Conservation (phyloP, 2,888 invertebrate species). For the Drosophila mercatorum region DNA sequence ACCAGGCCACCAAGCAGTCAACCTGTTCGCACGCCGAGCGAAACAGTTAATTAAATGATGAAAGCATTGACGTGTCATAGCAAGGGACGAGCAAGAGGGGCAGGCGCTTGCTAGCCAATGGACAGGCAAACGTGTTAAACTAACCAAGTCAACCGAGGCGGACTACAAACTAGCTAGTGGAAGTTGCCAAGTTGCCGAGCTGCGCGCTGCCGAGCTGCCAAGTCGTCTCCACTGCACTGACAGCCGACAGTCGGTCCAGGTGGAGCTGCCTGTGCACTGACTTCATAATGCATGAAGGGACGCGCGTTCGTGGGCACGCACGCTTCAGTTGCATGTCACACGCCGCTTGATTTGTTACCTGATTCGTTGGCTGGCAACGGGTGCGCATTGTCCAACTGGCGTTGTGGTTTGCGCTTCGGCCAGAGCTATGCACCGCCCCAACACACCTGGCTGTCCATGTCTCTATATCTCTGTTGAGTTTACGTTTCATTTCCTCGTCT, state of each 20-base stretch:
- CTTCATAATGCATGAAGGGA: slow-evolving; percentile 57
- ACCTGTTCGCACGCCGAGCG: slow-evolving; percentile 46
- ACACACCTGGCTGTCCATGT: not conserved
- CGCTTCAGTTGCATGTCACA: slow-evolving; percentile 77
- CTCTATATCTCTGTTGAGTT: slow-evolving; percentile 52
- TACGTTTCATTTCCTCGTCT: slow-evolving; percentile 71
- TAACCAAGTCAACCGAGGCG: slow-evolving; percentile 30
- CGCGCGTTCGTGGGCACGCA: slow-evolving; percentile 61
- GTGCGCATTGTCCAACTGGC: slow-evolving; percentile 46
- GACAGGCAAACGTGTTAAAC: slow-evolving; percentile 27
- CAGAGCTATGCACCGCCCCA: slow-evolving; percentile 12
- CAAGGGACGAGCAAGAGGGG: slow-evolving; percentile 8
- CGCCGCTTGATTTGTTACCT: slow-evolving; percentile 78
- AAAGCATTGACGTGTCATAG: slow-evolving; percentile 74
- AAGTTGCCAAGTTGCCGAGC: slow-evolving; percentile 22
- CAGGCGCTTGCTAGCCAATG: slow-evolving; percentile 1
- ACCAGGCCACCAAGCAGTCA: slow-evolving; percentile 1
- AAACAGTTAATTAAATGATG: slow-evolving; percentile 81
- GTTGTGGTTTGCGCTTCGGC: slow-evolving; percentile 30
- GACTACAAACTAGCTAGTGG: slow-evolving; percentile 39
- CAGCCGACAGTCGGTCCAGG: slow-evolving; percentile 3
- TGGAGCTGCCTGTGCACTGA: slow-evolving; percentile 26
- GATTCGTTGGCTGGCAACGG: slow-evolving; percentile 66
- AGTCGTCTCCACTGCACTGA: slow-evolving; percentile 5
- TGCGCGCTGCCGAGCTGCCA: slow-evolving; percentile 19